Base-by-base conservation (phyloP, 2,797 vertebrate species). In the Rachycentron canadum region DNA sequence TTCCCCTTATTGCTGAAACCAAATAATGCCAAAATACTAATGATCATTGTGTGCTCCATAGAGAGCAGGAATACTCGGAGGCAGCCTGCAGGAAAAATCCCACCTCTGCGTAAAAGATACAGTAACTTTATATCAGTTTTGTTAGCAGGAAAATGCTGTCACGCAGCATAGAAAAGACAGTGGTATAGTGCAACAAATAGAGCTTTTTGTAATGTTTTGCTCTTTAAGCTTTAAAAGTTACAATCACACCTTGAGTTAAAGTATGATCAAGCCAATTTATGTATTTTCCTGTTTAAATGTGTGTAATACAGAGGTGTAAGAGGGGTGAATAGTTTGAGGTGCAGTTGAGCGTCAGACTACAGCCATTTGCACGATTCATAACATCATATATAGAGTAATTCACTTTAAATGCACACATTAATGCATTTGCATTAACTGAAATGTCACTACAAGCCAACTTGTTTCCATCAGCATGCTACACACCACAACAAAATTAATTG, bases 401-500 rank as follows among this genome's bases (percentile, higher is more conserved):
- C 38, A 67, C 50, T 61, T 62, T 56, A 36, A 66, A 81, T 65
- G 53, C 43, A 56, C 53, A 59, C 6, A 71, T 68, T 58, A 66
- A 79, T 69, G 56, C 62, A 63, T 82, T 81, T 59, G 50, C 49
- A 76, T 76, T 19, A 77, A 55, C 28, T 73, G 32, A 82, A 78
- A 82, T 69, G 53, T 50, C 52, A 68, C 66, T 49, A 25, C 59
- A 62, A 47, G 32, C 47, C 43, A 66, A 61, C 40, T 41, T 52
- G 66, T 81, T 85, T 79, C 63, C 69, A 83, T 85, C 73, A 70
- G 74, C 65, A 67, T 74, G 76, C 78, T 38, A 50, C 52, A 73
- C 77, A 79, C 57, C 50, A 68, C 73, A 85, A 82, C 79, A 75
- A 81, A 86, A 91, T 89, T 79, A 90, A 94, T 86, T 92, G 80